phyloP scores from a whole-genome alignment of 2,113 vertebrate species.

The Pitta sordida region DNA sequence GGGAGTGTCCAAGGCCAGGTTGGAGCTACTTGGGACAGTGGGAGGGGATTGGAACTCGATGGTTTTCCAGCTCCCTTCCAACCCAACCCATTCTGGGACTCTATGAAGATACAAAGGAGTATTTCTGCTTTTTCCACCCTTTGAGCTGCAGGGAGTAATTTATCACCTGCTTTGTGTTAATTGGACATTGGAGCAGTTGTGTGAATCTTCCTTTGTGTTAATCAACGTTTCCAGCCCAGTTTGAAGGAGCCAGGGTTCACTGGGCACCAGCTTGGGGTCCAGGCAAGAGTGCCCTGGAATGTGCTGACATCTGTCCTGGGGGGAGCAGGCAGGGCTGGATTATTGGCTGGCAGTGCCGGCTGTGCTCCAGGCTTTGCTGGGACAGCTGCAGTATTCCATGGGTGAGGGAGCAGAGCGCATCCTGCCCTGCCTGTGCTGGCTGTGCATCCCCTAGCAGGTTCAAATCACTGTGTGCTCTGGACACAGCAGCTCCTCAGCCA shows the following conservation, averaged over 20 bases:
- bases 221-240: fast-evolving
- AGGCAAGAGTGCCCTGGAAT: fast-evolving
- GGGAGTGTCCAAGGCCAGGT: background rate
- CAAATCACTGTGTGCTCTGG: fast-evolving
- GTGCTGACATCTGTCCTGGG: background rate
- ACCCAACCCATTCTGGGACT: background rate
- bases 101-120: background rate
- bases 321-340: background rate
- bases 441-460: fast-evolving
- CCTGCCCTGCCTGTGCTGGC: background rate
- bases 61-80: background rate
- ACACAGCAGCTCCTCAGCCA: background rate
- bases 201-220: background rate
- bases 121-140: background rate
- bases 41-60: background rate
- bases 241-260: background rate
- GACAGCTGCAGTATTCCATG: background rate
- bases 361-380: background rate
- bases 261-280: background rate
- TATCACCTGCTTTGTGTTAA: background rate
- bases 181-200: background rate
- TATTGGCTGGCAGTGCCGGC: background rate
- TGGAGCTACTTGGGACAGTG: background rate
- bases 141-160: background rate
- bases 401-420: fast-evolving